A percentile compares a stretch with the other conserved stretches of the same genome.
Conservation (phyloP, 37 sponge, comb jelly and placozoan genomes). For the Chondrosia reniformis region DNA sequence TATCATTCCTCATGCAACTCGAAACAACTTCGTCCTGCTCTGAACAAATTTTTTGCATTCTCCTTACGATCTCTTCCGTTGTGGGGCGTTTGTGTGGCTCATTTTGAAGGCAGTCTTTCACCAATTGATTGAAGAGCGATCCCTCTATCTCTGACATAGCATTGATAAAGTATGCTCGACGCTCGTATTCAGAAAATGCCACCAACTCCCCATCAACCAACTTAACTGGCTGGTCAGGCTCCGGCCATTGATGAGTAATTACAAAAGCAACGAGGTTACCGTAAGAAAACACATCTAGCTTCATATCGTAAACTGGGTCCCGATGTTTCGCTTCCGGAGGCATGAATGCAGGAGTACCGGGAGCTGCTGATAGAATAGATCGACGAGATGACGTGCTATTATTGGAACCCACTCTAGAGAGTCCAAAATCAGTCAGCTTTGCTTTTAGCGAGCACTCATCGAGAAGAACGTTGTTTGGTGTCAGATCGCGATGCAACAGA, state of each 20-base stretch:
- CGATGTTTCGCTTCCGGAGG: background rate
- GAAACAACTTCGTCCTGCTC: no score
- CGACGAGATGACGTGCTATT: no score
- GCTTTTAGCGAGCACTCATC: conserved; percentile 6
- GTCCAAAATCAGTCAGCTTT: conserved; percentile 11
- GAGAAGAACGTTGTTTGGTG: conserved; percentile 10
- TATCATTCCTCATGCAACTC: no score
- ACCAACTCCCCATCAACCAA: background rate
- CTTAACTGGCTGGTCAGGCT: background rate
- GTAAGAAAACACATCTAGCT: conserved; percentile 12
- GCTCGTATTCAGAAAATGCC: conserved; percentile 11
- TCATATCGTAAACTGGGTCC: background rate
- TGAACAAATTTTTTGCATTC: background rate
- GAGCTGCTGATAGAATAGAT: background rate
- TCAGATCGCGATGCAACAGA: conserved; percentile 2
- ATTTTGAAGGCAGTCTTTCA: background rate
- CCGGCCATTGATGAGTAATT: background rate
- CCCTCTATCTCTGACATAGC: background rate
- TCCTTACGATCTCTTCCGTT: background rate
- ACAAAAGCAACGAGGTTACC: conserved; percentile 1
- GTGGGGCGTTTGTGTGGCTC: background rate
- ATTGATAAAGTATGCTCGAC: background rate
- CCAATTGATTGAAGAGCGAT: background rate
- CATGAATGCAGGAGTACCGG: conserved; percentile 19
- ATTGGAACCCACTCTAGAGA: background rate